Conservation (phyloP, 2,797 vertebrate genomes). For the Glyptemys insculpta region DNA sequence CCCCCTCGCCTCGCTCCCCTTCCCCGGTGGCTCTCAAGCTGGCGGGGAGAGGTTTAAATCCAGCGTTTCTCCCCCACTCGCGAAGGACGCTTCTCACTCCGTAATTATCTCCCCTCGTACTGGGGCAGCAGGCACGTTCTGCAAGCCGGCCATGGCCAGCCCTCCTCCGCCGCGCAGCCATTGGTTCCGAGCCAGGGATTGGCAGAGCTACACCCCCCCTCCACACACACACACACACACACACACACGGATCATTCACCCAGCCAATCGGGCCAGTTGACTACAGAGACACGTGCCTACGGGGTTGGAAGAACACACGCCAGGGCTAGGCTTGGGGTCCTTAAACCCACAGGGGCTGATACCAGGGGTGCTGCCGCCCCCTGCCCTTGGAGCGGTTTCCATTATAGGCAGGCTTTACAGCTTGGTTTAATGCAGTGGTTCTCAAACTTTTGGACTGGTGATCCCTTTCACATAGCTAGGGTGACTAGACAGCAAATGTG, state of each 20-base stretch:
- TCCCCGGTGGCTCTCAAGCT: conserved; percentile 51
- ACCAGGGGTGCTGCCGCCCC: too few relatives aligned
- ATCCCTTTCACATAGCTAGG: background rate
- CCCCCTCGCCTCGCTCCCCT: conserved; percentile 25
- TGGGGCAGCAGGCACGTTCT: conserved; percentile 72
- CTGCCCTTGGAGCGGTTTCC: too few relatives aligned
- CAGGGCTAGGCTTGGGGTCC: conserved; percentile 68
- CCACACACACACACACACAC: background rate
- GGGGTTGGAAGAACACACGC: conserved; percentile 65
- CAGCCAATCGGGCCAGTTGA: conserved; percentile 73
- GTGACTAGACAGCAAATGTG: too few relatives aligned
- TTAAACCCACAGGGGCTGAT: background rate
- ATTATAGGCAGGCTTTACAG: too few relatives aligned
- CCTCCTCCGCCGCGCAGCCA: conserved; percentile 78
- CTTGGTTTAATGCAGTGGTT: too few relatives aligned
- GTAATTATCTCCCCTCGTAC: conserved; percentile 71
- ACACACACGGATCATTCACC: conserved; percentile 66
- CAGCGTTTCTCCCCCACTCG: conserved; percentile 11
- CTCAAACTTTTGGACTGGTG: too few relatives aligned
- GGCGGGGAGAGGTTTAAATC: conserved; percentile 67
- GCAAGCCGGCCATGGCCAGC: conserved; percentile 72
- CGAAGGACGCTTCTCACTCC: conserved; percentile 27
- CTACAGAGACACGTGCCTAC: conserved; percentile 68
- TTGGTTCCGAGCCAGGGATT: conserved; percentile 77
- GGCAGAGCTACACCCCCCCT: conserved; percentile 65